Conservation (phyloP, 2,113 vertebrate species). For the Colinus virginianus region DNA sequence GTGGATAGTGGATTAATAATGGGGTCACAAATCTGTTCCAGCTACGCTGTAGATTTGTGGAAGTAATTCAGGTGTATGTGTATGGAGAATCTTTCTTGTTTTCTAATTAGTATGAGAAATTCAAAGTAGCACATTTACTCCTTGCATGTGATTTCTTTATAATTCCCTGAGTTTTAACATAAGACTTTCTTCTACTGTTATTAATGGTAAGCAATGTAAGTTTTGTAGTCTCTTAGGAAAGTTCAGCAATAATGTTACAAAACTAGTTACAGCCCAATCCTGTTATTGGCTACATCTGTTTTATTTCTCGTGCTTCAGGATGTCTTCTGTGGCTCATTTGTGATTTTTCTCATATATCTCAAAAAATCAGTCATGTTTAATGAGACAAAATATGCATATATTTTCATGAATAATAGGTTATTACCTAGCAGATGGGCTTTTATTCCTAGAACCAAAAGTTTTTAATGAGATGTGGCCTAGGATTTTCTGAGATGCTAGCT, state of each 20-base stretch:
- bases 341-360: background rate
- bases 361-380: slow-evolving; percentile 28
- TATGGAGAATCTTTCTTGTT: background rate
- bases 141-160: background rate
- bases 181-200: background rate
- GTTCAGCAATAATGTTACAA: background rate
- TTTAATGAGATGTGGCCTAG: background rate
- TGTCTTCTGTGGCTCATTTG: slow-evolving; percentile 22
- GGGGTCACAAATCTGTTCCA: background rate
- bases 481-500: background rate
- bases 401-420: slow-evolving; percentile 34
- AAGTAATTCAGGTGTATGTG: rapidly evolving
- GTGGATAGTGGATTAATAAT: background rate
- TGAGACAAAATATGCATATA: slow-evolving; percentile 2
- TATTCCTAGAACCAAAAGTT: slow-evolving; percentile 14
- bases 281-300: background rate
- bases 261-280: background rate
- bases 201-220: background rate
- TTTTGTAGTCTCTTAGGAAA: background rate
- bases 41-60: background rate
- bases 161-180: background rate
- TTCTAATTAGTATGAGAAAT: background rate
- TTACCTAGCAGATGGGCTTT: slow-evolving; percentile 41
- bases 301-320: background rate
- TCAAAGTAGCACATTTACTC: background rate